Evolutionary conservation across 2,797 vertebrate genomes (phyloP).

Genomic region (Mallotus villosus): DNA sequence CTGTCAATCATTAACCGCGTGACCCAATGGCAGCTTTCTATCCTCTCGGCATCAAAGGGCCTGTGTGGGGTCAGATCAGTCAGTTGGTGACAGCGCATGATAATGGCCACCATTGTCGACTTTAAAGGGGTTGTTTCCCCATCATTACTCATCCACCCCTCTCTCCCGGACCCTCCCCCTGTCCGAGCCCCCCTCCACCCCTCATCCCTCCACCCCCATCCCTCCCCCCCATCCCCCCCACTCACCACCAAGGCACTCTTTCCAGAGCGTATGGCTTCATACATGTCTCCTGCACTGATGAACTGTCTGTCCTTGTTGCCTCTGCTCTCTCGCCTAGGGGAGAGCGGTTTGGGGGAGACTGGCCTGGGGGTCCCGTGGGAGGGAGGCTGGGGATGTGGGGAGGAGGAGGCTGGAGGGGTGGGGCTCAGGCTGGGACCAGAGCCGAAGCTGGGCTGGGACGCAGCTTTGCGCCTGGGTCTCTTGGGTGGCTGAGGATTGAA

Average conservation of each 20-base stretch:
- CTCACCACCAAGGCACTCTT: conserved; percentile 84
- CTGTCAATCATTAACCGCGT: conserved; percentile 60
- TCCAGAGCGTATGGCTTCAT: conserved; percentile 77
- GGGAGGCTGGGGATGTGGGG: conserved; percentile 28
- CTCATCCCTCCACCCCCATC: not conserved
- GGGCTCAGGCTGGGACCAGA: not conserved
- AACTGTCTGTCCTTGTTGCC: conserved; percentile 16
- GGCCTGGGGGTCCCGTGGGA: conserved; percentile 31
- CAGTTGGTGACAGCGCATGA: conserved; percentile 61
- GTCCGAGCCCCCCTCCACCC: conserved; percentile 10
- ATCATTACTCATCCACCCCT: conserved; percentile 47
- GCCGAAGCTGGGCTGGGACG: conserved; percentile 38
- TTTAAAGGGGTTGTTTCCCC: conserved; percentile 41
- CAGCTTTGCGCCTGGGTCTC: conserved; percentile 56
- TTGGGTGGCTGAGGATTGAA: conserved; percentile 69
- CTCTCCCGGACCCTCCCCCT: conserved; percentile 41
- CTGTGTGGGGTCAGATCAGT: conserved; percentile 61
- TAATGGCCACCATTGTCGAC: conserved; percentile 58
- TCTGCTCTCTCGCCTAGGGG: conserved; percentile 23
- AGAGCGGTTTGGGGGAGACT: conserved; percentile 32
- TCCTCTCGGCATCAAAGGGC: conserved; percentile 58
- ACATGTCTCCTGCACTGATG: conserved; percentile 72
- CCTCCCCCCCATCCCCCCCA: not conserved
- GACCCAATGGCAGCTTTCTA: conserved; percentile 34
- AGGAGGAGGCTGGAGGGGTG: conserved; percentile 29